Evolutionary conservation across 2,113 vertebrate genomes (phyloP), one percentile per base, ranked within the genome.

Genomic region (Solenodon paradoxus): DNA sequence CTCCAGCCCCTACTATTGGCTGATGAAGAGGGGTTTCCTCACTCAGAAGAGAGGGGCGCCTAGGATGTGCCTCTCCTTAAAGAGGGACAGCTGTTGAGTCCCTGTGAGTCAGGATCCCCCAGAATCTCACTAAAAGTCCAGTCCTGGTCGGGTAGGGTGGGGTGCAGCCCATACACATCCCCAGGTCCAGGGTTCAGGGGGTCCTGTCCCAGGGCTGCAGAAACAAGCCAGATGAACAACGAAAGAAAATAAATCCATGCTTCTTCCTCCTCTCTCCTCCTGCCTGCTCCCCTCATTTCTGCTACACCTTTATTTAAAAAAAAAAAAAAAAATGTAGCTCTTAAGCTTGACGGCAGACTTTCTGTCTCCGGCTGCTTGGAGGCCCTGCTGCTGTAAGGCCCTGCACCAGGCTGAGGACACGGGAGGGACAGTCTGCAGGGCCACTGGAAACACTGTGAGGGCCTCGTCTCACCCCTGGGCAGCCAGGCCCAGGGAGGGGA

Each of bases 381-480:
- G 28, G 26, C 17, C 5, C 0, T 9, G 6, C 2, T 16, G 19
- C 68, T 3, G 10, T 47, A 3, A 42, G 75, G 13, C 13, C 78
- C 30, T 40, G 12, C 49, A 22, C 28, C 7, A 63, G 72, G 49
- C 17, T 61, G 71, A 24, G 11, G 40, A 15, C 22, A 5, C 22
- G 40, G 2, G 9, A 35, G 55, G 55, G 32, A 35, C 22, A 5
- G 17, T 32, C n/a, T 72, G 74, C 47, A 3, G 7, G 20, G 16
- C 38, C 35, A n/a, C 40, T 26, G 22, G 11, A 42, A n/a, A 26
- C 6, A 1, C 79, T 0, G 47, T 0, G 3, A n/a, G 13, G n/a
- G 11, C n/a, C 51, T 61, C 40, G 63, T 40, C 15, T 61, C 40
- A 63, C 35, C 15, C 74, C 40, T 9, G 49, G 1, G 26, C 24